Base-by-base conservation (phyloP, 2,888 invertebrate genomes). In the Papilio demoleus region DNA sequence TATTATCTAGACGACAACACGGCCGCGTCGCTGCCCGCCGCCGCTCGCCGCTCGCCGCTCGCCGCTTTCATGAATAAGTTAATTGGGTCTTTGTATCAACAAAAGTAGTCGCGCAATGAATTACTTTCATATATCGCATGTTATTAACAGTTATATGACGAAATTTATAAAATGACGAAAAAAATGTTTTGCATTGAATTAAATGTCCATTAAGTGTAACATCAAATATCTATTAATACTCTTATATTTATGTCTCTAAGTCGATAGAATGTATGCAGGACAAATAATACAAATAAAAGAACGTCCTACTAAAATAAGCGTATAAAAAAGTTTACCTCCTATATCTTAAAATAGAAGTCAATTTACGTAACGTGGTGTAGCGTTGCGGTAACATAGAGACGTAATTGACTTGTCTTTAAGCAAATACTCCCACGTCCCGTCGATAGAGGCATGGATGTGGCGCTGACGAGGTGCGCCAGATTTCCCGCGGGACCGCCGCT, bases 41-140 rank as follows among this genome's bases (percentile, higher is more conserved):
- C 65, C 71, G 72, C 79, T 74, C 19, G 74, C 72, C 79, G 78
- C 72, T 77, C 79, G 77, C 77, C 77, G 74, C 64, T 76, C 77
- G 74, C 64, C 71, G 72, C 79, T 75, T 81, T 88, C 88, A 88
- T 88, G 87, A 88, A 88, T 89, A 89, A 88, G 79, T 86, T 88
- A 88, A 88, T 86, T 86, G 84, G 80, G 77, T 77, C 73, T 75
- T 72, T 78, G 82, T 75, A 76, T 64, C 38, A 59, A 68, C 63
- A 68, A 68, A 68, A 68, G 63, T 68, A 59, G 38, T 50, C 17
- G 59, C 58, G 58, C 58, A 68, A 68, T 61, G 50, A 67, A 67
- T 68, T 63, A 22, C 67, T 58, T 58, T 38, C 22, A 42, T 24
- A 27, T 50, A 47, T 47, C 11, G 36, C 56, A 31, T 14, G 17